A percentile compares a stretch with the other conserved stretches of the same genome.
phyloP scores from a whole-genome alignment of 1,140 invertebrate genomes.

The Antheraea pernyi region DNA sequence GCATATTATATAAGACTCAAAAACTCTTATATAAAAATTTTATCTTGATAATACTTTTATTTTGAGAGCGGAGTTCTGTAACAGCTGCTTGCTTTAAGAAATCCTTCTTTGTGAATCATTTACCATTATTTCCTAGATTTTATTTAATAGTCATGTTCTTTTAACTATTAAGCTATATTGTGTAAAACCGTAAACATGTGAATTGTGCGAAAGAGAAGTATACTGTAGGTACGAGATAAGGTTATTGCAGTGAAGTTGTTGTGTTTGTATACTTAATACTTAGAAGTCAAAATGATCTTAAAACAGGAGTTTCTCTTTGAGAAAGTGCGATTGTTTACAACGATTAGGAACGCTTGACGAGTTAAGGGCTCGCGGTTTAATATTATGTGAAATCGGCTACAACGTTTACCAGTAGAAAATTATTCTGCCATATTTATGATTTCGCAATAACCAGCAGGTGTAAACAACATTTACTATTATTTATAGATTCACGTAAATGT shows the following conservation, averaged over 20 bases:
- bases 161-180: too few species aligned
- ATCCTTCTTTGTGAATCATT: too few species aligned
- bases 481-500: too few species aligned
- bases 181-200: too few species aligned
- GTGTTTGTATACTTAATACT: constrained; percentile 21
- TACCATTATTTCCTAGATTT: too few species aligned
- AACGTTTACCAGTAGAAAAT: constrained; percentile 25
- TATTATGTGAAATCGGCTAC: constrained; percentile 50
- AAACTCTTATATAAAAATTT: too few species aligned
- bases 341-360: constrained; percentile 41
- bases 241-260: background rate
- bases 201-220: background rate
- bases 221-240: background rate
- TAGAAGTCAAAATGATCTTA: background rate
- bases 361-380: constrained; percentile 38
- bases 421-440: constrained; percentile 16
- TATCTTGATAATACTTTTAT: too few species aligned
- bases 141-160: too few species aligned
- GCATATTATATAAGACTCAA: too few species aligned
- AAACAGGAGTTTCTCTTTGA: constrained; percentile 38
- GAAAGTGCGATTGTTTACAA: constrained; percentile 53
- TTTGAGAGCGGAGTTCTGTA: too few species aligned
- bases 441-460: background rate
- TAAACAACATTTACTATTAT: background rate
- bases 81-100: too few species aligned